These are phyloP conservation scores for Pipistrellus nathusii DNA, from an alignment of 2,797 vertebrate genomes.

Conservation along the genomic window DNA sequence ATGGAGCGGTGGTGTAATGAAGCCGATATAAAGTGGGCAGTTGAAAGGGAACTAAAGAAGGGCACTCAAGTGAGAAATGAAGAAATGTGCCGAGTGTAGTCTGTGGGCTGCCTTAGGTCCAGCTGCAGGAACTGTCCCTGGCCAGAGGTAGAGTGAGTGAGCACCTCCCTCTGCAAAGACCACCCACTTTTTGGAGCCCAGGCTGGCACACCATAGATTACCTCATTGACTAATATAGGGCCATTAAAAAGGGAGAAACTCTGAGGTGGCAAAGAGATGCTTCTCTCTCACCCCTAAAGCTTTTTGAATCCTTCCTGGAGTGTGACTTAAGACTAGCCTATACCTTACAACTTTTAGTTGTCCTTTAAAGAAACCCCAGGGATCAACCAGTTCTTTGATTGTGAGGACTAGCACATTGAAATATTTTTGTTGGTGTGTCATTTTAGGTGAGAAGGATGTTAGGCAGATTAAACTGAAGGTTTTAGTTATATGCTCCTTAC, in stretches of 20 bases:
- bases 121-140: constrained; percentile 88
- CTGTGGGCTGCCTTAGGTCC: constrained; percentile 87
- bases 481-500: not conserved
- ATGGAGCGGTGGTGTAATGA: constrained; percentile 92
- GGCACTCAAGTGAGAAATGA: constrained; percentile 99
- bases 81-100: constrained; percentile 94
- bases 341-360: not conserved
- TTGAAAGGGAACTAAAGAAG: constrained; percentile 96
- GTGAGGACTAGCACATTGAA: not conserved
- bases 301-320: not conserved
- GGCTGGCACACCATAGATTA: constrained; percentile 70
- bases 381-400: not conserved
- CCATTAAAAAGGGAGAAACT: constrained; percentile 51
- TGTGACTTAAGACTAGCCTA: not conserved
- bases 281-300: not conserved
- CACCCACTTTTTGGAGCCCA: constrained; percentile 86
- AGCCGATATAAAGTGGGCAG: constrained; percentile 94
- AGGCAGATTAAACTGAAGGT: not conserved
- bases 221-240: constrained; percentile 54
- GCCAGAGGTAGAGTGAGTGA: constrained; percentile 80
- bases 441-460: not conserved
- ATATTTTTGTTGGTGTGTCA: not conserved
- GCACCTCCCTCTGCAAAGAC: constrained; percentile 85
- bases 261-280: not conserved
- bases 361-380: not conserved